These are phyloP conservation scores for Caradrina kadenii DNA, from an alignment of 2,888 invertebrate species.

Conservation along the genomic window DNA sequence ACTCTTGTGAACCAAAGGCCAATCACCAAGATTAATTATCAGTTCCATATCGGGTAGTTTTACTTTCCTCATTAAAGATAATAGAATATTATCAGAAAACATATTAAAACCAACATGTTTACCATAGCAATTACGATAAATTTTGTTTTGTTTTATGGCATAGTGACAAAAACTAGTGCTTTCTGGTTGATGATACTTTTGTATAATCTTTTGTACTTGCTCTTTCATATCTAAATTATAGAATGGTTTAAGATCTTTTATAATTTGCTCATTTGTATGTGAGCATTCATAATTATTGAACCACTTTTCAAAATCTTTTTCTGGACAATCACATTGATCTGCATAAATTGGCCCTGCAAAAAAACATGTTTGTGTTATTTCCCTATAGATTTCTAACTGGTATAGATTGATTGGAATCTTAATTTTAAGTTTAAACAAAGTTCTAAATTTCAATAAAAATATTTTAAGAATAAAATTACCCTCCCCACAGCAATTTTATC, in stretches of 20 bases:
- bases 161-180: conserved; percentile 97
- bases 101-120: conserved; percentile 98
- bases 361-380: not conserved
- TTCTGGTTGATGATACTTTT: conserved; percentile 94
- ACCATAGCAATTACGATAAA: conserved; percentile 97
- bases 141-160: conserved; percentile 94
- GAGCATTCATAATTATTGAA: conserved; percentile 92
- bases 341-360: conserved; percentile 92
- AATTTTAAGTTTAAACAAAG: no score
- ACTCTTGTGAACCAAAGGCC: conserved; percentile 94
- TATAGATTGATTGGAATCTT: no score
- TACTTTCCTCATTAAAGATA: conserved; percentile 95
- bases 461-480: no score
- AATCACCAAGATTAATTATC: conserved; percentile 98
- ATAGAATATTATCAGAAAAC: conserved; percentile 97
- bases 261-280: conserved; percentile 92
- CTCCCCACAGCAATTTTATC: no score
- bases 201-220: conserved; percentile 91
- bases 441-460: no score
- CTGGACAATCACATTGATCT: conserved; percentile 96
- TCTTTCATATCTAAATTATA: conserved; percentile 92
- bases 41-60: conserved; percentile 96
- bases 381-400: not conserved
- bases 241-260: conserved; percentile 93
- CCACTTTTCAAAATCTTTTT: conserved; percentile 91